These are phyloP conservation scores for Megalopta genalis DNA, from an alignment of 1,140 invertebrate genomes.

Conservation along the genomic window DNA sequence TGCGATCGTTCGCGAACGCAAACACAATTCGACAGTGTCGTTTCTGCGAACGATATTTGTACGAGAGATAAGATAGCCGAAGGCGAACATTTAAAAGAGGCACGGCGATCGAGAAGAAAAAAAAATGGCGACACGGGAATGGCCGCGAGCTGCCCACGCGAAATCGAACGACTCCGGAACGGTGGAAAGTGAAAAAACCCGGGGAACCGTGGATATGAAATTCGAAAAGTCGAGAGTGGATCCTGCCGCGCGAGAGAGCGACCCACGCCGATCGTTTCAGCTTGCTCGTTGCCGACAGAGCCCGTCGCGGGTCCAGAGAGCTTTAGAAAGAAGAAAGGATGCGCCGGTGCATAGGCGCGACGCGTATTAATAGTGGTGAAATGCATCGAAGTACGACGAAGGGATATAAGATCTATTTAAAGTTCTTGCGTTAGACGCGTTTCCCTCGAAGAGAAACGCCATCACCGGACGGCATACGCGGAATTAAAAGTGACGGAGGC, in stretches of 20 bases:
- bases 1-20: not conserved
- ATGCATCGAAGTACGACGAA: not conserved
- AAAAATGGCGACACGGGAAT: not conserved
- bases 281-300: not conserved
- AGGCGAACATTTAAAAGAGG: not conserved
- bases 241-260: not conserved
- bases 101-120: not conserved
- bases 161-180: not conserved
- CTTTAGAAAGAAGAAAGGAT: not conserved
- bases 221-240: not conserved
- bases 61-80: constrained; percentile 28
- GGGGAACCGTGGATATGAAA: not conserved
- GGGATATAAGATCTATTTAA: constrained; percentile 27
- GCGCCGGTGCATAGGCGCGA: not conserved
- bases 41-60: not conserved
- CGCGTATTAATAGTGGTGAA: not conserved
- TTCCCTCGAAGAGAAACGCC: constrained; percentile 11
- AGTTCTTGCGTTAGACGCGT: constrained; percentile 20
- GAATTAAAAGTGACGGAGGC: constrained; percentile 37
- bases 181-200: not conserved
- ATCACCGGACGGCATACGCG: constrained; percentile 8
- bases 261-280: not conserved
- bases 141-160: not conserved
- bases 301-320: too few relatives aligned
- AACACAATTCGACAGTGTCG: too few relatives aligned